Evolutionary conservation across 2,888 invertebrate species (phyloP).

Genomic region (Gibbula magus): DNA sequence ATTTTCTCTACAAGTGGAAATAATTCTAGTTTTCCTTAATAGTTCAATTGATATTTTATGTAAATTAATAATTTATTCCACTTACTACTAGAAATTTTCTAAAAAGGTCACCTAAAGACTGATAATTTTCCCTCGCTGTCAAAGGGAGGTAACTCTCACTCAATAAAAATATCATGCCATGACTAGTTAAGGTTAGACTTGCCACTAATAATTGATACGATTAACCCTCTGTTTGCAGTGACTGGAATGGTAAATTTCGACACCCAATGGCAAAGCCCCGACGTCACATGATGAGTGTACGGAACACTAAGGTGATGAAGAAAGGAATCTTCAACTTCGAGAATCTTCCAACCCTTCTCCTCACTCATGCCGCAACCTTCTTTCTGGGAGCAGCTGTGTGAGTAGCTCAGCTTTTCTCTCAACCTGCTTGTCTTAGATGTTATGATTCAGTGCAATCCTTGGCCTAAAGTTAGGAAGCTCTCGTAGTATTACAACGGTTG

Average conservation of each 20-base stretch:
- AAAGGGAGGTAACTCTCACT: too few species aligned
- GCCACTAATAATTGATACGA: neutral
- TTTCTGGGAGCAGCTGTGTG: constrained; percentile 67
- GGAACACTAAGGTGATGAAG: constrained; percentile 57
- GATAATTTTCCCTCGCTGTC: too few species aligned
- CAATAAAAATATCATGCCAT: too few species aligned
- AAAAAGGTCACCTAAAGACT: too few species aligned
- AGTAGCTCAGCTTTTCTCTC: constrained; percentile 36
- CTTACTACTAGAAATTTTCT: too few species aligned
- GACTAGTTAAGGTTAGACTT: too few species aligned
- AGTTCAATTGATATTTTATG: too few species aligned
- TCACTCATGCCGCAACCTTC: constrained; percentile 66
- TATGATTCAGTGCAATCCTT: neutral
- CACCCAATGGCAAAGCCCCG: constrained; percentile 47
- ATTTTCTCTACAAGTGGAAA: too few species aligned
- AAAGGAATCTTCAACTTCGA: constrained; percentile 56
- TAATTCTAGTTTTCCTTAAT: too few species aligned
- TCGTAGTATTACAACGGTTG: too few species aligned
- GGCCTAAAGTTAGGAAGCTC: too few species aligned
- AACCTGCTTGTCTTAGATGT: neutral
- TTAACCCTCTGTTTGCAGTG: constrained; percentile 43
- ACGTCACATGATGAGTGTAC: constrained; percentile 53
- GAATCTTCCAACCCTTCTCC: constrained; percentile 60
- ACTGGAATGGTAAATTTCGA: constrained; percentile 55
- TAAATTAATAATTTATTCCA: too few species aligned